Percentiles rank a stretch among this genome's conserved stretches.
These are phyloP conservation scores for Leucania comma DNA, from an alignment of 2,888 invertebrate species.

Conservation along the genomic window DNA sequence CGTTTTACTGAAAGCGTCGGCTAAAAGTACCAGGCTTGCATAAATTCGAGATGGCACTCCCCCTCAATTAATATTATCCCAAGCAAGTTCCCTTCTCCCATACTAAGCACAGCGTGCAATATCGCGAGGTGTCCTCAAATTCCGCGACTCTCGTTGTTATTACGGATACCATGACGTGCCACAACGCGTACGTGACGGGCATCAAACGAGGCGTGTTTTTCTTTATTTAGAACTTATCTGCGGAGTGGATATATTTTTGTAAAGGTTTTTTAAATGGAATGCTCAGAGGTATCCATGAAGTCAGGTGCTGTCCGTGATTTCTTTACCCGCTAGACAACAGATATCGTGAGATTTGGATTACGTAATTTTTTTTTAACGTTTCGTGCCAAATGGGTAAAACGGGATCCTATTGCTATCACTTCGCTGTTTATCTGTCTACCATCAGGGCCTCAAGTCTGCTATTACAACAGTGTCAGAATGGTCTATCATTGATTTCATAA, in stretches of 20 bases:
- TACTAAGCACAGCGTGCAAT: slow-evolving; percentile 23
- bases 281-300: no score
- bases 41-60: neutral
- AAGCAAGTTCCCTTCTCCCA: slow-evolving; percentile 5
- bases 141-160: slow-evolving; percentile 38
- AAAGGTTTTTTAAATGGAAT: neutral
- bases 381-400: no score
- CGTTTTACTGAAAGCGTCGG: no score
- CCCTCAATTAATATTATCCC: slow-evolving; percentile 1
- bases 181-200: slow-evolving; percentile 31
- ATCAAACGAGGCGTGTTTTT: slow-evolving; percentile 4
- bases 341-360: no score
- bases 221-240: slow-evolving; percentile 14
- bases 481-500: no score
- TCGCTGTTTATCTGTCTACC: no score
- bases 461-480: no score
- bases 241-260: neutral
- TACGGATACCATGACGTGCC: slow-evolving; percentile 35
- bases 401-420: no score
- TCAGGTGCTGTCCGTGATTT: no score
- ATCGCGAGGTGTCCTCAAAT: slow-evolving; percentile 23
- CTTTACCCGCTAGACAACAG: no score
- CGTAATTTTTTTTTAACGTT: no score
- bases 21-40: neutral
- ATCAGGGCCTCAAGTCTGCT: no score